These are phyloP conservation scores for Caenorhabditis briggsae DNA, from an alignment of 1,140 invertebrate species.

Conservation along the genomic window DNA sequence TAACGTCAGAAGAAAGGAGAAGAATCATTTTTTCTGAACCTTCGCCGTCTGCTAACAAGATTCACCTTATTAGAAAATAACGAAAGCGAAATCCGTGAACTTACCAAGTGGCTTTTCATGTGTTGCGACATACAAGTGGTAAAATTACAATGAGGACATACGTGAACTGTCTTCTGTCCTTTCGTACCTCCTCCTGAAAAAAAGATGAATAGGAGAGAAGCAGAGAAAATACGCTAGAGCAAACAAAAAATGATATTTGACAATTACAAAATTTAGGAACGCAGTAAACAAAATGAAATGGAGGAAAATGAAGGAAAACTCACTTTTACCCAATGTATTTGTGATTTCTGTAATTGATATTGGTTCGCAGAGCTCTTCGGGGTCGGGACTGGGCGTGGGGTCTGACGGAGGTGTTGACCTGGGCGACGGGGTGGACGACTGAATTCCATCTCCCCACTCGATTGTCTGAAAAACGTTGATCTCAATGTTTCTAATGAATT, in stretches of 20 bases:
- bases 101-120: constrained; percentile 78
- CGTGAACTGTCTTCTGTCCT: constrained; percentile 70
- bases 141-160: constrained; percentile 77
- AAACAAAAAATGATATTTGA: background rate
- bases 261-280: background rate
- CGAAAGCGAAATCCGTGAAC: constrained; percentile 50
- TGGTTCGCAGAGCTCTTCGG: background rate
- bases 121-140: constrained; percentile 78
- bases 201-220: background rate
- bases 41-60: too few species aligned
- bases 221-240: background rate
- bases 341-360: constrained; percentile 32
- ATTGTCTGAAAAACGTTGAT: constrained; percentile 57
- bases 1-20: background rate
- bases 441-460: constrained; percentile 53
- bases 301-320: background rate
- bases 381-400: constrained; percentile 31
- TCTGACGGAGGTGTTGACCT: constrained; percentile 35
- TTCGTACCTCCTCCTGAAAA: constrained; percentile 9
- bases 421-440: constrained; percentile 54
- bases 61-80: background rate
- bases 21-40: background rate
- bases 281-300: background rate
- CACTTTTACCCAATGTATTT: constrained; percentile 20
- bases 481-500: constrained; percentile 25